Evolutionary conservation across 2,888 invertebrate genomes (phyloP), one percentile per base, ranked within the genome.

Genomic region (Sialis fuliginosa): DNA sequence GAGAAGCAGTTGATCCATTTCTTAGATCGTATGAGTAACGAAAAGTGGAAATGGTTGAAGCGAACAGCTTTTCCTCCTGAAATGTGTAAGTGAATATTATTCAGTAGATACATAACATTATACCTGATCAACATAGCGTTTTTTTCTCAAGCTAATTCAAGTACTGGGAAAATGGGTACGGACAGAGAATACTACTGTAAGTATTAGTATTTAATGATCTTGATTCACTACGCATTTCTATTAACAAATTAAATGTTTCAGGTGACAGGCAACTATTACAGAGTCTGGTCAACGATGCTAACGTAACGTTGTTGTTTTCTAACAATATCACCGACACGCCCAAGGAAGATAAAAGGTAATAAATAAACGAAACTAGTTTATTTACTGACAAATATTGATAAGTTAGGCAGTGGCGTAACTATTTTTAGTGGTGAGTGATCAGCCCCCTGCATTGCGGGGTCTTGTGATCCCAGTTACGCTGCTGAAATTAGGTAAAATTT

Each of bases 231-330:
- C 34, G 10, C n/a, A 8, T 33, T 6, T 12, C 6, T 12, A n/a
- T 12, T 7, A 43, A 33, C n/a, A 8, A n/a, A 6, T 8, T n/a
- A 12, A 39, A 13, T 45, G 46, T 68, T 70, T 47, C 61, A 85
- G 88, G 88, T 65, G 90, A 92, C 60, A 78, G 88, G 53, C 82
- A 84, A 55, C 69, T 92, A 46, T 79, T 92, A 64, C 81, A 83
- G 59, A 83, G 86, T 45, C 67, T 92, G 44, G 83, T 91, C 1
- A 89, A 83, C 58, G 92, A 92, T 62, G 91, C 91, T 6, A 78
- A 85, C 59, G 83, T 84, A 53, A 91, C 92, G 1, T 77, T 81
- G 53, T 86, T 87, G 81, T 90, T 89, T 62, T 81, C 82, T 54
- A 76, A 79, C 53, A 84, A 82, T 60, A 79, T 81, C 54, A 81